Conservation (phyloP, 2,113 vertebrate genomes). For the Nerophis lumbriciformis region DNA sequence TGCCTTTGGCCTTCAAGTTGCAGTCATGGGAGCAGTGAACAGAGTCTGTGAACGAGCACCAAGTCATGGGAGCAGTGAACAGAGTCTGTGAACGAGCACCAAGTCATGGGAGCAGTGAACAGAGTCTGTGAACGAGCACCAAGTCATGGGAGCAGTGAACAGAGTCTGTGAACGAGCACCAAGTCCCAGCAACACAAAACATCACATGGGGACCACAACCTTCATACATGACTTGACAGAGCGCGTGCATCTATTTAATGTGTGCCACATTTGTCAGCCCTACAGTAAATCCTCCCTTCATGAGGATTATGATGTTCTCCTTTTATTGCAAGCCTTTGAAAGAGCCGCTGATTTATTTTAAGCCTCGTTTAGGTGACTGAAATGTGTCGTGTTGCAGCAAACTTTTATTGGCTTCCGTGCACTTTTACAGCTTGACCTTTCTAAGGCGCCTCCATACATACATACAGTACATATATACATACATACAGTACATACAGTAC, state of each 20-base stretch:
- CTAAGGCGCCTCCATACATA: background rate
- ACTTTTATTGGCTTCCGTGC: background rate
- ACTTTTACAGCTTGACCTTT: background rate
- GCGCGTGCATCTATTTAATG: background rate
- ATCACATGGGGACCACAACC: background rate
- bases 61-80: background rate
- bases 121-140: no score
- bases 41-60: no score
- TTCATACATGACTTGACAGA: background rate
- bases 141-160: no score
- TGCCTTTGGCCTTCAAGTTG: conserved; percentile 4
- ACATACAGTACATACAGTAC: no score
- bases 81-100: conserved; percentile 19
- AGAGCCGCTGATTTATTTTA: background rate
- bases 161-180: conserved; percentile 19
- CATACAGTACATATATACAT: background rate
- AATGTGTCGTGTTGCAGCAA: background rate
- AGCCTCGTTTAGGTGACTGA: background rate
- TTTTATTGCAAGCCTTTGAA: background rate
- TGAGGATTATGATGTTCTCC: background rate
- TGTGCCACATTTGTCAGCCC: background rate
- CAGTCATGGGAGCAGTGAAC: background rate
- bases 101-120: background rate
- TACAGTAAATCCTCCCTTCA: background rate
- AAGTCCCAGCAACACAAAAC: background rate